These are phyloP conservation scores for Lonchura striata DNA, from an alignment of 2,113 vertebrate species.

Conservation along the genomic window DNA sequence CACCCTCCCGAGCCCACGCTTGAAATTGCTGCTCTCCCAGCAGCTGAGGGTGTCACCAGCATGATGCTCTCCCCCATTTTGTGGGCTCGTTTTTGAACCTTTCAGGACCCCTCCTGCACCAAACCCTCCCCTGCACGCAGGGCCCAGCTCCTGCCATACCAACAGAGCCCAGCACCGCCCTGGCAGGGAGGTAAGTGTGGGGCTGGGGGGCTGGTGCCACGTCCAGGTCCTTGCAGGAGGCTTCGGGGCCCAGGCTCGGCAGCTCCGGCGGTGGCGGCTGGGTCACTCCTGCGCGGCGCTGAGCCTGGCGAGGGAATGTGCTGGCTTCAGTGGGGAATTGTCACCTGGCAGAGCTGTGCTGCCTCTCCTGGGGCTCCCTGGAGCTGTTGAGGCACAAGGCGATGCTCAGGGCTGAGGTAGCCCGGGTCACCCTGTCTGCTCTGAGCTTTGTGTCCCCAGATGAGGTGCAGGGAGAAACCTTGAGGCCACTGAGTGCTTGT, in stretches of 20 bases:
- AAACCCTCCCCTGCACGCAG: rapidly evolving
- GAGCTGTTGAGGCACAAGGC: not conserved
- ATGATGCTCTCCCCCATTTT: rapidly evolving
- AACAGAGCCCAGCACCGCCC: not conserved
- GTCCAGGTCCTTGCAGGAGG: not conserved
- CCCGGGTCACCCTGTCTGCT: rapidly evolving
- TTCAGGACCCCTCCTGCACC: no score
- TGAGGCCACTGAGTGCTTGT: rapidly evolving
- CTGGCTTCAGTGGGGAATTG: not conserved
- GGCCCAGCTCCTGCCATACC: not conserved
- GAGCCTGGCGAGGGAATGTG: slow-evolving; percentile 9
- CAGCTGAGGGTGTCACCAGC: not conserved
- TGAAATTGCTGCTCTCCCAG: not conserved
- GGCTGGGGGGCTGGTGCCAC: not conserved
- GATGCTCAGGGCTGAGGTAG: not conserved
- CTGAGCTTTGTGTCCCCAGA: not conserved
- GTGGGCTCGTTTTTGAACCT: not conserved
- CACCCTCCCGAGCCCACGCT: rapidly evolving
- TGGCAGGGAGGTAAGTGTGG: not conserved
- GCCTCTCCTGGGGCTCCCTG: rapidly evolving
- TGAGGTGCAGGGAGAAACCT: not conserved
- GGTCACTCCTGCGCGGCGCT: slow-evolving; percentile 37
- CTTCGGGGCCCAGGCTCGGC: rapidly evolving
- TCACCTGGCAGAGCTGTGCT: rapidly evolving
- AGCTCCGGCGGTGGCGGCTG: not conserved